Conservation (phyloP, 2,888 invertebrate genomes). For the Oxyteleia sp. region DNA sequence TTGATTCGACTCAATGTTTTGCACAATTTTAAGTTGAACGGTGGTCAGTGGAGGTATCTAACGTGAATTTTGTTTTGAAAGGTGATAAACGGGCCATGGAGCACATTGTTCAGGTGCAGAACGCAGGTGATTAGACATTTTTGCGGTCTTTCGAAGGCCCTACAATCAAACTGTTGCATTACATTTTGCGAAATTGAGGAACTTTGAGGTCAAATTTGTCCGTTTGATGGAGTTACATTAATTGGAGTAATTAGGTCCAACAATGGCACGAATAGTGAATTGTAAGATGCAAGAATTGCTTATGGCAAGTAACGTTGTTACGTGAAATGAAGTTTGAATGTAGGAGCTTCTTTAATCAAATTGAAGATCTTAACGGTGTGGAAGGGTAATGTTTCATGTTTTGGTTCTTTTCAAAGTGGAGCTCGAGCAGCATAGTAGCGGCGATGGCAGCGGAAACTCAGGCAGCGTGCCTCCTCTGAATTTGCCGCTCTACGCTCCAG, state of each 20-base stretch:
- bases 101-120: constrained; percentile 80
- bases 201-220: too few relatives aligned
- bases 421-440: constrained; percentile 81
- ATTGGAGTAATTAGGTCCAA: too few relatives aligned
- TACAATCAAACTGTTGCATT: background rate
- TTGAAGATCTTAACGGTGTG: background rate
- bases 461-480: constrained; percentile 73
- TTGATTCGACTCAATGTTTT: constrained; percentile 67
- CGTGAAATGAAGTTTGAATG: constrained; percentile 1
- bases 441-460: constrained; percentile 77
- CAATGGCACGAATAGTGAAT: too few relatives aligned
- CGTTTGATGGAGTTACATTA: too few relatives aligned
- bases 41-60: constrained; percentile 3
- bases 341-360: constrained; percentile 1
- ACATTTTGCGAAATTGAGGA: too few relatives aligned
- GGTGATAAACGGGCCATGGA: constrained; percentile 85
- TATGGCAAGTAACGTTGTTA: too few relatives aligned
- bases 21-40: constrained; percentile 34
- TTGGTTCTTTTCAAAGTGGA: constrained; percentile 66
- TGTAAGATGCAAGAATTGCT: too few relatives aligned
- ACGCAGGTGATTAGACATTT: constrained; percentile 79
- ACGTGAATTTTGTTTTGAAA: constrained; percentile 69
- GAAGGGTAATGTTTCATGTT: background rate
- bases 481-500: constrained; percentile 57
- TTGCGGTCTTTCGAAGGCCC: background rate